Base-by-base conservation (phyloP, 2,888 invertebrate species). In the Labia minor region DNA sequence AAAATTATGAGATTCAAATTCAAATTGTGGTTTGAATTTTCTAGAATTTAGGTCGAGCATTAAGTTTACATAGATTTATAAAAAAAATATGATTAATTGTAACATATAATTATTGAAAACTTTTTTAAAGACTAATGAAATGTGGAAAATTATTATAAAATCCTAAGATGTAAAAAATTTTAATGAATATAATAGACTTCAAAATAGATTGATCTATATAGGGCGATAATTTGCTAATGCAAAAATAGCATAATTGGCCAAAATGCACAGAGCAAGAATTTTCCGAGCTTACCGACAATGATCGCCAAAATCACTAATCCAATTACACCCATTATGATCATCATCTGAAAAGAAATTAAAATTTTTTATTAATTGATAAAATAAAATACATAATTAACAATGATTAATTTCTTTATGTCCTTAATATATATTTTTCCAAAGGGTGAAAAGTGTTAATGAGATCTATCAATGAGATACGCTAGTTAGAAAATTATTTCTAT, bases 271-370 rank as follows among this genome's bases (percentile, higher is more conserved):
- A 49, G 49, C 49, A 49, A 49, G 16, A 49, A 49, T n/a, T 2
- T 49, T n/a, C 49, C 14, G 49, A 49, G 49, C 90, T 90, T 84
- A 93, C 94, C 89, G 78, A 92, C 90, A 76, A 94, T 87, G 76
- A 94, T 88, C 74, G 89, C 90, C 75, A 92, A 82, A 78, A 92
- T 86, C 72, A 90, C 83, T 74, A 89, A 82, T 70, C 87, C 90
- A 77, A 92, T 91, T 68, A 90, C 85, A 69, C 92, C 92, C 83
- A 92, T 88, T 74, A 92, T 90, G 74, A 92, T 90, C 92, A 92
- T 92, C 92, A 92, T 92, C 86, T 87, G 79, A 16, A 82, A 81
- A 68, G 70, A 67, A 67, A 70, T 61, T 67, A 67, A 68, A 68
- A 63, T 64, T 66, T 18, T 65, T 61, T n/a, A 33, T 20, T 61